Evolutionary conservation across 2,797 vertebrate species (phyloP).

Genomic region (Diplodus puntazzo): DNA sequence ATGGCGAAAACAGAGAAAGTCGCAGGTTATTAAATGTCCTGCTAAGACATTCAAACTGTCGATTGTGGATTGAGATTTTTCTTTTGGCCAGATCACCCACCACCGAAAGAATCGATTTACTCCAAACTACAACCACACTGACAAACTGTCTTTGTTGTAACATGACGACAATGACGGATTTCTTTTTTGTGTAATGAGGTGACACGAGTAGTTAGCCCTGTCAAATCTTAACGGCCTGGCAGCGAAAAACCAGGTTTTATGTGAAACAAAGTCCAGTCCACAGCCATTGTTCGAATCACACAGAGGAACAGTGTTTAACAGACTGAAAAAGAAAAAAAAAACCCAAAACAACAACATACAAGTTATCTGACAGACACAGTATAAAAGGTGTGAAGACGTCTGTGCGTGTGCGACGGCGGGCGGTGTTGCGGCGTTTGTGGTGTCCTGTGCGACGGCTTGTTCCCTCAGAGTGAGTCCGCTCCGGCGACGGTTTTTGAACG

Average conservation of each 20-base stretch:
- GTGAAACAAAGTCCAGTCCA: conserved; percentile 13
- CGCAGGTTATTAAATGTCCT: no score
- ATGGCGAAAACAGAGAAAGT: no score
- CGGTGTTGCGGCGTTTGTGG: conserved; percentile 62
- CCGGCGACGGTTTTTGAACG: conserved; percentile 91
- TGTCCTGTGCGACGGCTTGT: conserved; percentile 82
- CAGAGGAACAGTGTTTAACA: conserved; percentile 38
- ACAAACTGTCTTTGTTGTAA: not conserved
- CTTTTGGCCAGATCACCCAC: no score
- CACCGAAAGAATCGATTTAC: not conserved
- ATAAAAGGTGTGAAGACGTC: conserved; percentile 41
- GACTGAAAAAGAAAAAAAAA: conserved; percentile 10
- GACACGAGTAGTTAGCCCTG: not conserved
- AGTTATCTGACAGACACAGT: conserved; percentile 35
- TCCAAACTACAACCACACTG: not conserved
- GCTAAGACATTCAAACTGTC: no score
- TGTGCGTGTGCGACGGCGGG: conserved; percentile 15
- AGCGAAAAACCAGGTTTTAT: conserved; percentile 23
- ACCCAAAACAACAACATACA: not conserved
- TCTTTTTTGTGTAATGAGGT: not conserved
- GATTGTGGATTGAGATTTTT: no score
- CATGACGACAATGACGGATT: not conserved
- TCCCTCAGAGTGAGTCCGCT: conserved; percentile 93
- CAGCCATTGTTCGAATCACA: conserved; percentile 26
- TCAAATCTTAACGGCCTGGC: conserved; percentile 1